Percentiles rank a stretch among this genome's conserved stretches.
Evolutionary conservation across 2,888 invertebrate genomes (phyloP).

Genomic region (Platycheirus rosarum): DNA sequence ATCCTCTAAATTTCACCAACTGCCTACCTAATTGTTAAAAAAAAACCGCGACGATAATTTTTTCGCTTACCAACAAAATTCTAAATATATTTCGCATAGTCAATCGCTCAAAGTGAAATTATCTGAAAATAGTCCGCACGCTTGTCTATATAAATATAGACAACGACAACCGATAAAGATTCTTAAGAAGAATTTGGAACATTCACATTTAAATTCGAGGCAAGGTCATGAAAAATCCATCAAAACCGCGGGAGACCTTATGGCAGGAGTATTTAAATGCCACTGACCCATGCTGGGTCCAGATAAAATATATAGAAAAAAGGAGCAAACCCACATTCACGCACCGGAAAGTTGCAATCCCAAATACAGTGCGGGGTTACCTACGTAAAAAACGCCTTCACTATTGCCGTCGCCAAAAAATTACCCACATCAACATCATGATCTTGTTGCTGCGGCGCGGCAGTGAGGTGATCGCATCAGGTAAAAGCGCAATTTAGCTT

Average conservation of each 20-base stretch:
- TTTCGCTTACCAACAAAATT: constrained; percentile 21
- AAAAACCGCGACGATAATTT: neutral
- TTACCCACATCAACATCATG: constrained; percentile 72
- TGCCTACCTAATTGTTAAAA: neutral
- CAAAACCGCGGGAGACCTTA: constrained; percentile 28
- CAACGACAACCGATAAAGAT: neutral
- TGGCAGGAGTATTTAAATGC: constrained; percentile 28
- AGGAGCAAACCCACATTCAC: constrained; percentile 54
- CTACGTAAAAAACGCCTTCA: constrained; percentile 73
- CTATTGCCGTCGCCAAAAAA: constrained; percentile 69
- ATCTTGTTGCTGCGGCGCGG: constrained; percentile 23
- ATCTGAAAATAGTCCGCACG: constrained; percentile 53
- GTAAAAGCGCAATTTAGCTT: constrained; percentile 71
- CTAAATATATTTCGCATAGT: constrained; percentile 59
- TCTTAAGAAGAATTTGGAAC: neutral
- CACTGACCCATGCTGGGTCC: constrained; percentile 57
- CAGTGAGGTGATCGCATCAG: constrained; percentile 48
- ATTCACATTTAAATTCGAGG: constrained; percentile 17
- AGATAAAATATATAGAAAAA: constrained; percentile 37
- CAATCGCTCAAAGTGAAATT: constrained; percentile 44
- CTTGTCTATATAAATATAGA: constrained; percentile 38
- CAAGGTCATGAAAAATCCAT: constrained; percentile 58
- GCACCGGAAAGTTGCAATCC: constrained; percentile 69
- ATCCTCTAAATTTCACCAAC: constrained; percentile 17
- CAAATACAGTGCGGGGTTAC: constrained; percentile 55